phyloP scores from a whole-genome alignment of 2,797 vertebrate genomes.

The Malacoraja senta region DNA sequence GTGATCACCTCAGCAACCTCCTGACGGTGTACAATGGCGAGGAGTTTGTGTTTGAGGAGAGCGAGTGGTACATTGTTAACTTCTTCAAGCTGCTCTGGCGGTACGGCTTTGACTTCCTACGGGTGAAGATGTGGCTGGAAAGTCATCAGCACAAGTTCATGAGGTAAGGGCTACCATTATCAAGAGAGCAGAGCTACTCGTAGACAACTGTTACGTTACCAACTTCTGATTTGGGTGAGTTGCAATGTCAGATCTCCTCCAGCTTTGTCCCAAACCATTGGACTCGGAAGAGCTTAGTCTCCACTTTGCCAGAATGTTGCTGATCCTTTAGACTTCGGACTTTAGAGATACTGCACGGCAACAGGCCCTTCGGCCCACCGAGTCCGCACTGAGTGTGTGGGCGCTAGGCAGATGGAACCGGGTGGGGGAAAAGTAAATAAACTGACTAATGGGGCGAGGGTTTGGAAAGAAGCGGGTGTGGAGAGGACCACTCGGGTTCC shows the following conservation, averaged over 20 bases:
- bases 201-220: neutral
- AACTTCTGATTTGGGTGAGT: neutral
- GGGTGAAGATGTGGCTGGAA: conserved; percentile 90
- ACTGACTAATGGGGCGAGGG: too few relatives aligned
- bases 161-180: conserved; percentile 61
- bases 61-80: conserved; percentile 80
- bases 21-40: conserved; percentile 77
- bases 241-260: neutral
- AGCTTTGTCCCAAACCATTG: neutral
- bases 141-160: conserved; percentile 85
- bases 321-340: neutral
- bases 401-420: too few relatives aligned
- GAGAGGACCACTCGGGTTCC: too few relatives aligned
- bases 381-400: too few relatives aligned
- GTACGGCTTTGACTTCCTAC: conserved; percentile 76
- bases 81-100: conserved; percentile 75
- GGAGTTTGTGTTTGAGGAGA: conserved; percentile 80
- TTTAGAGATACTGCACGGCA: too few relatives aligned
- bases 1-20: conserved; percentile 50
- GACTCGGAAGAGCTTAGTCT: neutral
- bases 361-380: too few relatives aligned
- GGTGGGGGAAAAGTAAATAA: too few relatives aligned
- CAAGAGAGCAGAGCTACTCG: neutral
- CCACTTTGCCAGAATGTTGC: neutral
- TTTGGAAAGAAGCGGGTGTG: too few relatives aligned